Percentiles rank a stretch among this genome's conserved stretches.
Conservation (phyloP, 2,113 vertebrate species). For the Aphyosemion australe region DNA sequence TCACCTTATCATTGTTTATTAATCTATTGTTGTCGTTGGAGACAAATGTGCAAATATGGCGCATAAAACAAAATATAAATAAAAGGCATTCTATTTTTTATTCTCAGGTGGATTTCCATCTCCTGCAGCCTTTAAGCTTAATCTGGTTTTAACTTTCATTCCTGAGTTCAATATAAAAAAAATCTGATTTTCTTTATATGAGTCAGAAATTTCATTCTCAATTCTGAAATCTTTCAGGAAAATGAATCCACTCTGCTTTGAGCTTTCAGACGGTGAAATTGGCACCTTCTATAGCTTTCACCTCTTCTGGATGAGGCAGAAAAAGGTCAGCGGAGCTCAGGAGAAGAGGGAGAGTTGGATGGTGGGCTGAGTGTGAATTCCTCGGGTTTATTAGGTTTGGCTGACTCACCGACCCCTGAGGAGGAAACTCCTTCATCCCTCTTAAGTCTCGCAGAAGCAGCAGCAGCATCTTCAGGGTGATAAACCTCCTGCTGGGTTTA, state of each 20-base stretch:
- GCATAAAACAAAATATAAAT: too few relatives aligned
- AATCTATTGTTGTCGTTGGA: too few relatives aligned
- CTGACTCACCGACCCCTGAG: conserved; percentile 4
- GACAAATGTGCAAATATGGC: too few relatives aligned
- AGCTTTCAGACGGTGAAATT: neutral
- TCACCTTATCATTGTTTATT: too few relatives aligned
- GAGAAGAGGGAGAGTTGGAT: conserved; percentile 10
- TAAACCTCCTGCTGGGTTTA: neutral
- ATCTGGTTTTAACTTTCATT: too few relatives aligned
- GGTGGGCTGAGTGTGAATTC: conserved; percentile 4
- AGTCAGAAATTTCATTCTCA: too few relatives aligned
- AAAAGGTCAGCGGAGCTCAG: conserved; percentile 19
- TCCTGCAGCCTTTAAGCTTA: too few relatives aligned
- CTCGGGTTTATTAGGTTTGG: conserved; percentile 4
- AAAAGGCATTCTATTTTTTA: too few relatives aligned
- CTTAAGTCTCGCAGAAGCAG: neutral
- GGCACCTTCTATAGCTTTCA: neutral
- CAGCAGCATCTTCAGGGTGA: neutral
- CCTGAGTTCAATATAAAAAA: too few relatives aligned
- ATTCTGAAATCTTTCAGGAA: too few relatives aligned
- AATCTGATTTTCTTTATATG: too few relatives aligned
- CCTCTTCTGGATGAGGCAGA: neutral
- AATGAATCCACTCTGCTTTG: neutral
- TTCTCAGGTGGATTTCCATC: too few relatives aligned
- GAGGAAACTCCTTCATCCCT: conserved; percentile 6